These are phyloP conservation scores for Epirrita christyi DNA, from an alignment of 2,888 invertebrate genomes.

Conservation along the genomic window DNA sequence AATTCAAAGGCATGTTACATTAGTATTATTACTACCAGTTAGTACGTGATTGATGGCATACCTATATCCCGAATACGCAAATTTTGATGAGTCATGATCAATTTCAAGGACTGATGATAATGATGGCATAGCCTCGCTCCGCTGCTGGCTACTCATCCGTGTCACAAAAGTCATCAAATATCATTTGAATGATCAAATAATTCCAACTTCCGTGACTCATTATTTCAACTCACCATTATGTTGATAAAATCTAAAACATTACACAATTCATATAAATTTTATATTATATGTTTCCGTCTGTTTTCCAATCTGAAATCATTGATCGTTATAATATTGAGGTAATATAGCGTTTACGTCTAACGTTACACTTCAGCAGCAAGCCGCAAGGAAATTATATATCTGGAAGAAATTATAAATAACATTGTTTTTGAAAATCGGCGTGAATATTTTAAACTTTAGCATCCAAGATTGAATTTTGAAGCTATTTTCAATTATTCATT, in stretches of 20 bases:
- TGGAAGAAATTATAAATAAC: constrained; percentile 13
- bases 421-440: background rate
- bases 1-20: no score
- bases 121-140: no score
- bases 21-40: no score
- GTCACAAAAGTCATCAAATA: background rate
- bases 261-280: background rate
- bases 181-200: background rate
- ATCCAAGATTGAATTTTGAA: constrained; percentile 10
- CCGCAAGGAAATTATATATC: constrained; percentile 33
- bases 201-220: constrained; percentile 5
- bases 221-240: background rate
- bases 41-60: no score
- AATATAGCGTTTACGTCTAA: constrained; percentile 6
- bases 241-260: constrained; percentile 9
- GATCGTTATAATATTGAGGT: constrained; percentile 1
- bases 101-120: no score
- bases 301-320: constrained; percentile 5
- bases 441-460: background rate
- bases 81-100: no score
- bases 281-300: no score
- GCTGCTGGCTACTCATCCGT: no score
- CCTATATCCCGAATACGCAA: no score
- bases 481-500: no score
- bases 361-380: constrained; percentile 5